Evolutionary conservation across 2,113 vertebrate species (phyloP).

Genomic region (Grammomys dolichurus): DNA sequence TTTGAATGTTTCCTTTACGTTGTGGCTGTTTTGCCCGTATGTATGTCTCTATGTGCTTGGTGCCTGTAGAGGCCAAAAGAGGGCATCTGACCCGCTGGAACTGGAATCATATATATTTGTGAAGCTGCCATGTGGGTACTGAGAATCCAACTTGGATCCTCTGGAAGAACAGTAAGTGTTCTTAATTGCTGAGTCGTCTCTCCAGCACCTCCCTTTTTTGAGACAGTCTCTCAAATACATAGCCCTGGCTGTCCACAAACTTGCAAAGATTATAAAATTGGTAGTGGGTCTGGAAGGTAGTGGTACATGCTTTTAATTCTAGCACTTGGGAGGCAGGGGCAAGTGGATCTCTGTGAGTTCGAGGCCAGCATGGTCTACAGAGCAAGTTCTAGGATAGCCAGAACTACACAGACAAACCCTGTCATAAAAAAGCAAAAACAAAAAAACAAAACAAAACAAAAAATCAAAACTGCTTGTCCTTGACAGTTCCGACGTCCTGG

Average conservation of each 20-base stretch:
- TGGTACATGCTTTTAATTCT: neutral
- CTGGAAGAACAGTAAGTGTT: neutral
- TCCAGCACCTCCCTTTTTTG: neutral
- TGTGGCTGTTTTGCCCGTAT: neutral
- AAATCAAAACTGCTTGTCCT: neutral
- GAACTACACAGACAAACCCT: neutral
- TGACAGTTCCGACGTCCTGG: neutral
- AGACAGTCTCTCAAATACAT: neutral
- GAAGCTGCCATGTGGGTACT: neutral
- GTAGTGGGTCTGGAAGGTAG: neutral
- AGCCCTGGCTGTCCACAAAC: neutral
- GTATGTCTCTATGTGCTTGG: neutral
- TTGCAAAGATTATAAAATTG: neutral
- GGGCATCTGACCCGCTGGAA: neutral
- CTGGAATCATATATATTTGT: neutral
- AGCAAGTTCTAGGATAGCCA: neutral
- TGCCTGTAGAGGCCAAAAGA: neutral
- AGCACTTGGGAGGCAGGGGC: neutral
- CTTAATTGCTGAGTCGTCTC: neutral
- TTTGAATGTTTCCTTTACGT: neutral
- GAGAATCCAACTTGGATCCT: neutral
- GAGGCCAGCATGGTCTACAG: neutral
- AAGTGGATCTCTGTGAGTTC: neutral
- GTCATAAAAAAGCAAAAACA: neutral
- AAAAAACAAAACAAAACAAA: neutral